phyloP scores from a whole-genome alignment of 2,888 invertebrate species.

The Harpagoxenus sublaevis region DNA sequence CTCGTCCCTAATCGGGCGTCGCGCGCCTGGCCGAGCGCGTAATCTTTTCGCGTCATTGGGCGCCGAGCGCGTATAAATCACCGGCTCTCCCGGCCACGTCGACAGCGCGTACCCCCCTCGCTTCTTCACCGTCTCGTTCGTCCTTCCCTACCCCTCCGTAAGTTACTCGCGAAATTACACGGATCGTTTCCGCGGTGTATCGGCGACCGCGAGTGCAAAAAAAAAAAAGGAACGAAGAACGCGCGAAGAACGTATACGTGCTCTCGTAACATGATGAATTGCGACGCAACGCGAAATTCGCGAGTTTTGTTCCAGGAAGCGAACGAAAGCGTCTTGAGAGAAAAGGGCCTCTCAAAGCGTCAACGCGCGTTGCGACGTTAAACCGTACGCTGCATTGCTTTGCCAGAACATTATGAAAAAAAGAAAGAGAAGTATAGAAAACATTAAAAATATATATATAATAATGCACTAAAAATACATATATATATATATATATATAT shows the following conservation, averaged over 20 bases:
- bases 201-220: constrained; percentile 12
- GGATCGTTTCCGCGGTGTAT: constrained; percentile 78
- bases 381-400: background rate
- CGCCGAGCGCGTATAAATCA: constrained; percentile 79
- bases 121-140: background rate
- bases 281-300: constrained; percentile 29
- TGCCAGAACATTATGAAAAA: background rate
- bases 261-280: background rate
- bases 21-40: constrained; percentile 72
- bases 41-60: constrained; percentile 85
- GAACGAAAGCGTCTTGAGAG: background rate
- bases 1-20: constrained; percentile 62
- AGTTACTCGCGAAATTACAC: constrained; percentile 80
- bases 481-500: background rate
- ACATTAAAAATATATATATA: background rate
- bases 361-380: background rate
- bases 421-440: background rate
- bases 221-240: background rate
- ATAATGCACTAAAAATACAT: background rate
- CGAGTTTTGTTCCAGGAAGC: background rate
- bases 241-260: constrained; percentile 41
- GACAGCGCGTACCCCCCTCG: constrained; percentile 69
- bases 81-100: constrained; percentile 74
- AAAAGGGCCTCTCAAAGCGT: background rate
- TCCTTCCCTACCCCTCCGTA: constrained; percentile 29